Conservation (phyloP, 2,797 vertebrate species). For the Cynodonichthys magdalenae region DNA sequence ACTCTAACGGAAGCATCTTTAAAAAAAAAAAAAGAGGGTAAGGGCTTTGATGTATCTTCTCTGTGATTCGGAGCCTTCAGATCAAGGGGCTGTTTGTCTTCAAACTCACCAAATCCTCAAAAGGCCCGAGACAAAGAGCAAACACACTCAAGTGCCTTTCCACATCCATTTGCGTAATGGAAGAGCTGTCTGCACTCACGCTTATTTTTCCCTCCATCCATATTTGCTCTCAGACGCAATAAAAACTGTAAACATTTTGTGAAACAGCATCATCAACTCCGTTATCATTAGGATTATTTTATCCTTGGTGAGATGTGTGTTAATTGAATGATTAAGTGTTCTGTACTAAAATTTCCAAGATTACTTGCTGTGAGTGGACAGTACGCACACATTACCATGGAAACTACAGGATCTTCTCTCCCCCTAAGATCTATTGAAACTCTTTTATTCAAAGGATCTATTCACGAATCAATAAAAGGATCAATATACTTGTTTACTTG, state of each 20-base stretch:
- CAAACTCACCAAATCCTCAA: conserved; percentile 68
- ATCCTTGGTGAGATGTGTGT: conserved; percentile 16
- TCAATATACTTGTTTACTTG: conserved; percentile 54
- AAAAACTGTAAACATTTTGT: conserved; percentile 18
- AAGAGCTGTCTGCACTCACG: conserved; percentile 36
- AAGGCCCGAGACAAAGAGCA: conserved; percentile 66
- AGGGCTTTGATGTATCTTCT: conserved; percentile 76
- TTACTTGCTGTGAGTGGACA: conserved; percentile 38
- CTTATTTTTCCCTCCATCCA: conserved; percentile 8
- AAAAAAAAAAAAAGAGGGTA: conserved; percentile 19
- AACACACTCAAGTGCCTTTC: conserved; percentile 69
- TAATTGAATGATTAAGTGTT: conserved; percentile 17
- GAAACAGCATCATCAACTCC: not conserved
- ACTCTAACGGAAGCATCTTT: conserved; percentile 53
- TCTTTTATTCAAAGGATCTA: conserved; percentile 57
- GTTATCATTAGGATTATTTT: conserved; percentile 5
- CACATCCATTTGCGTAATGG: conserved; percentile 73
- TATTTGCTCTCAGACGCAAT: conserved; percentile 21
- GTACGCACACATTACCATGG: conserved; percentile 73
- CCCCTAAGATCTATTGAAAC: conserved; percentile 63
- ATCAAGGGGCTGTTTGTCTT: conserved; percentile 80
- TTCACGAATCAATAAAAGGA: conserved; percentile 57
- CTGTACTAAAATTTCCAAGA: conserved; percentile 54
- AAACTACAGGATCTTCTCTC: conserved; percentile 68
- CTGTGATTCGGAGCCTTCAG: conserved; percentile 70